These are phyloP conservation scores for Chionodraco myersi DNA, from an alignment of 2,113 vertebrate genomes.

Conservation along the genomic window DNA sequence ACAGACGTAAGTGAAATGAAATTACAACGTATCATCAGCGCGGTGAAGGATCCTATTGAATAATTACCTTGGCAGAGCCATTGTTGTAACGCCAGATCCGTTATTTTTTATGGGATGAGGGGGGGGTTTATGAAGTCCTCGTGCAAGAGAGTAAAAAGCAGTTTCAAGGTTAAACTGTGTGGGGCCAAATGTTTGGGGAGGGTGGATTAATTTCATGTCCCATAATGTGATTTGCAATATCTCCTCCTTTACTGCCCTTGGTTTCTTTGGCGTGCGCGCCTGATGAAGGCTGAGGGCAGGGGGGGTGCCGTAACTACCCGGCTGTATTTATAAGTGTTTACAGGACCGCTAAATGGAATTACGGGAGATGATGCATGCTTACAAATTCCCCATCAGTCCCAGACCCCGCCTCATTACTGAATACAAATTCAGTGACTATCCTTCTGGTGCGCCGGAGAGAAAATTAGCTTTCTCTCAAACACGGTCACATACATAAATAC, in stretches of 20 bases:
- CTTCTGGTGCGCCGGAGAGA: slow-evolving; percentile 23
- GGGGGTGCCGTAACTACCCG: slow-evolving; percentile 43
- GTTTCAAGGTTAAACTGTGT: slow-evolving; percentile 80
- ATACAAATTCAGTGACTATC: slow-evolving; percentile 65
- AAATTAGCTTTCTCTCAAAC: slow-evolving; percentile 49
- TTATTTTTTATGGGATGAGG: slow-evolving; percentile 62
- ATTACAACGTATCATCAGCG: slow-evolving; percentile 79
- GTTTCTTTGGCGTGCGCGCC: slow-evolving; percentile 62
- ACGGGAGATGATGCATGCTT: slow-evolving; percentile 63
- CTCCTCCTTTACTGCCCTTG: slow-evolving; percentile 77
- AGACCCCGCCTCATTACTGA: slow-evolving; percentile 53
- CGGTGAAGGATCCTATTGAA: slow-evolving; percentile 71
- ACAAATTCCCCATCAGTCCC: slow-evolving; percentile 68
- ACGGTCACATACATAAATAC: slow-evolving; percentile 32
- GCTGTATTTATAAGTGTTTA: slow-evolving; percentile 69
- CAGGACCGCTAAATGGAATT: slow-evolving; percentile 69
- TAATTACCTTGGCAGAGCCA: slow-evolving; percentile 70
- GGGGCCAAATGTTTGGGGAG: slow-evolving; percentile 78
- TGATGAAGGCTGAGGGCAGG: slow-evolving; percentile 64
- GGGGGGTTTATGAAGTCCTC: slow-evolving; percentile 48
- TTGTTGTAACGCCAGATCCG: slow-evolving; percentile 71
- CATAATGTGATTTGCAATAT: slow-evolving; percentile 79
- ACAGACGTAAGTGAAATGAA: slow-evolving; percentile 81
- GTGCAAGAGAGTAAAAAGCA: slow-evolving; percentile 52
- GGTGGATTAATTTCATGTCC: slow-evolving; percentile 81